These are phyloP conservation scores for Calycopis cecrops DNA, from an alignment of 1,140 invertebrate genomes.

Conservation along the genomic window DNA sequence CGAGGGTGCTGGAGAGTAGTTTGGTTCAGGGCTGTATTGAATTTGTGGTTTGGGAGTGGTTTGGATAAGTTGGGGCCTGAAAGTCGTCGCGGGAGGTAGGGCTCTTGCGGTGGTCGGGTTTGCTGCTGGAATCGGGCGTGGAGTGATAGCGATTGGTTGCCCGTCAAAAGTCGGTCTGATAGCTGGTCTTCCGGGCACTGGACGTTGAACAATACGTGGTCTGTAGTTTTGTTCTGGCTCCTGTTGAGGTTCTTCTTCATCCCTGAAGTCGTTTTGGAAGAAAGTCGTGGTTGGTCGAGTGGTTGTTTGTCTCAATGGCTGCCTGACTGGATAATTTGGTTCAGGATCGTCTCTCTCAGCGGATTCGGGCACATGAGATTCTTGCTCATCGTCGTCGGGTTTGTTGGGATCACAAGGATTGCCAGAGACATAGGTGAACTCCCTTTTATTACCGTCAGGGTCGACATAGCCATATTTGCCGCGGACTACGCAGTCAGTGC, in stretches of 20 bases:
- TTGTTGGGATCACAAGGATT: slow-evolving; percentile 91
- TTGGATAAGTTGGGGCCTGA: slow-evolving; percentile 78
- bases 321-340: slow-evolving; percentile 80
- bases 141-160: slow-evolving; percentile 76
- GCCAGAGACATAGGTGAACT: slow-evolving; percentile 94
- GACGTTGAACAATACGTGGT: slow-evolving; percentile 61
- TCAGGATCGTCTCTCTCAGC: slow-evolving; percentile 77
- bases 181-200: slow-evolving; percentile 56
- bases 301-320: slow-evolving; percentile 72
- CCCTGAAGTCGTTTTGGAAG: slow-evolving; percentile 80
- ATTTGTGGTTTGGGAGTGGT: slow-evolving; percentile 76
- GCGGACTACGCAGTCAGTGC: slow-evolving; percentile 89
- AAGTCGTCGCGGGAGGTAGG: slow-evolving; percentile 80
- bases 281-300: slow-evolving; percentile 78
- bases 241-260: slow-evolving; percentile 77
- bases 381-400: slow-evolving; percentile 77
- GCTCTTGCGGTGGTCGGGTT: slow-evolving; percentile 79
- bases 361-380: slow-evolving; percentile 56
- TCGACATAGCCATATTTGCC: slow-evolving; percentile 94
- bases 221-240: slow-evolving; percentile 73
- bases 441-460: slow-evolving; percentile 89
- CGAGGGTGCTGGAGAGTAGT: slow-evolving; percentile 58
- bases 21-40: slow-evolving; percentile 76
- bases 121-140: slow-evolving; percentile 76
- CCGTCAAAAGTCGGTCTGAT: slow-evolving; percentile 64